Base-by-base conservation (phyloP, 2,113 vertebrate species). In the Pomatorhinus ruficollis region DNA sequence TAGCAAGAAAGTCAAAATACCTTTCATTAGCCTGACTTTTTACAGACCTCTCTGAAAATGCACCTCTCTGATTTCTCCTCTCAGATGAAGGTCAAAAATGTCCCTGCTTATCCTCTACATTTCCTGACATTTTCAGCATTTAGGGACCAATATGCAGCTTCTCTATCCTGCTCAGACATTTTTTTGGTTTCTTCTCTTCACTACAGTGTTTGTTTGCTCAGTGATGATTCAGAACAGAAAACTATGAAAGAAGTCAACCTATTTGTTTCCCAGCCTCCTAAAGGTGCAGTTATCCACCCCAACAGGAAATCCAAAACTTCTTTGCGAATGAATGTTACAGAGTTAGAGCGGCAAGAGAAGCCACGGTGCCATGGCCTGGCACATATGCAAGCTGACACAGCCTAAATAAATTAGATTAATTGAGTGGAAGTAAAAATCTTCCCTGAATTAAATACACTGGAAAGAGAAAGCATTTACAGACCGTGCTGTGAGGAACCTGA, bases 291-390 rank as follows among this genome's bases (percentile, higher is more conserved):
- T 95, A 78, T 30, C 64, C 60, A 66, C 64, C 33, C 72, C 52
- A 83, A 78, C 60, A 96, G 72, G 93, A 93, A 95, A 87, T 81
- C 71, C 42, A 86, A 72, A 61, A 21, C 57, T 89, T 87, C 44
- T 59, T 49, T 72, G 14, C 1, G 10, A 87, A 50, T 45, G 37
- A 28, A 56, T 69, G n/a, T 44, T 52, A 24, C 16, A 30, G 79
- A 68, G 23, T 6, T 44, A 50, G 2, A 75, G 66, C 6, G 1
- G 54, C 50, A 37, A 57, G 33, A 92, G 27, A 83, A 89, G 24
- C 12, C 68, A 54, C 2, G 0, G 47, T 63, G 47, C 59, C 33
- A 2, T 35, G 50, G 45, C 45, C 45, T 37, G 30, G 44, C 40
- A 27, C 1, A 0, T 28, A 22, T 22, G 49, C 2, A 5, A 68